phyloP scores from a whole-genome alignment of 2,113 vertebrate genomes.

The Phocoena phocoena region DNA sequence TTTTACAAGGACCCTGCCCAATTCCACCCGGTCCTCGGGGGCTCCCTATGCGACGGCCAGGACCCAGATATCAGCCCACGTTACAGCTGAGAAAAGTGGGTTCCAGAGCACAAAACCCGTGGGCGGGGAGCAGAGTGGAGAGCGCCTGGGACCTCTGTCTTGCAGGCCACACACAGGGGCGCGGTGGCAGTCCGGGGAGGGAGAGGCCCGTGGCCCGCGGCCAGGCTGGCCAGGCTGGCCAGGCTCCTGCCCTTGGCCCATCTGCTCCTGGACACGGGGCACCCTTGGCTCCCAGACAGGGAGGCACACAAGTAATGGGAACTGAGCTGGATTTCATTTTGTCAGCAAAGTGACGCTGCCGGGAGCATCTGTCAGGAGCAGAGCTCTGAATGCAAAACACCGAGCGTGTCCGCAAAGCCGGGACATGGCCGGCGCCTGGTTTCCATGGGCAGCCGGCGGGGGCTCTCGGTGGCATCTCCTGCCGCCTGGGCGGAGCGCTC shows the following conservation, averaged over 20 bases:
- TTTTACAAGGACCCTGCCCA: rapidly evolving
- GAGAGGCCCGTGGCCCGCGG: neutral
- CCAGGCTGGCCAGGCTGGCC: neutral
- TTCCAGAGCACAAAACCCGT: neutral
- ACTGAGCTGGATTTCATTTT: conserved; percentile 7
- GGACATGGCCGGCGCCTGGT: rapidly evolving
- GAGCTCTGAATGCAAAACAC: neutral
- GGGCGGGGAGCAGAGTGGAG: rapidly evolving
- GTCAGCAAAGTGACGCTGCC: conserved; percentile 16
- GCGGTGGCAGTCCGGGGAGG: rapidly evolving
- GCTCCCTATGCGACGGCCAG: rapidly evolving
- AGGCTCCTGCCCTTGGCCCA: neutral
- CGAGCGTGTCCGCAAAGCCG: rapidly evolving
- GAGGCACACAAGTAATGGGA: neutral
- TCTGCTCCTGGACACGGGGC: neutral
- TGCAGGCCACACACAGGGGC: neutral
- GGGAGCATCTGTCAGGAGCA: conserved; percentile 48
- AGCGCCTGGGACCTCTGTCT: rapidly evolving
- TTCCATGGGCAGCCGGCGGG: rapidly evolving
- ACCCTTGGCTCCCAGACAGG: neutral
- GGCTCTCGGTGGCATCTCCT: neutral
- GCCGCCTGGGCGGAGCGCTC: neutral
- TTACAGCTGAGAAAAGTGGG: neutral
- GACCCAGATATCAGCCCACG: neutral
- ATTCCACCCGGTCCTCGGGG: rapidly evolving